A percentile compares a stretch with the other conserved stretches of the same genome.
phyloP scores from a whole-genome alignment of 2,797 vertebrate species.

The Aulostomus chinensis region DNA sequence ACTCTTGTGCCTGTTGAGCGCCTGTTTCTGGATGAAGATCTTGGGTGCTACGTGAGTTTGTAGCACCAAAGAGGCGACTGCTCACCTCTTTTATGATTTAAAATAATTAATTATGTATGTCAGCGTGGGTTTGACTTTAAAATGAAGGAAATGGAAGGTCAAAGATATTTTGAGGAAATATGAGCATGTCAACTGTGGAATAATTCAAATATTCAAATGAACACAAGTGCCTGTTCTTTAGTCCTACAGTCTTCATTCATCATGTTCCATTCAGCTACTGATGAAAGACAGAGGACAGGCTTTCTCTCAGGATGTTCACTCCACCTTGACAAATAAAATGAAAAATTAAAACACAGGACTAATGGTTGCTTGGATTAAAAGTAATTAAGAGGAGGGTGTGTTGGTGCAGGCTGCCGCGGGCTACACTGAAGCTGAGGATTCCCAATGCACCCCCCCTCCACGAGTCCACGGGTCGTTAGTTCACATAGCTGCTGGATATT shows the following conservation, averaged over 20 bases:
- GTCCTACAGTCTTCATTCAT: conserved; percentile 29
- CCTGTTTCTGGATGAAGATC: too few relatives aligned
- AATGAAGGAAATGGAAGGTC: conserved; percentile 34
- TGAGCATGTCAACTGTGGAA: conserved; percentile 9
- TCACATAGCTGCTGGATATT: too few relatives aligned
- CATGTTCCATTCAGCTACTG: too few relatives aligned
- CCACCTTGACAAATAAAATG: conserved; percentile 21
- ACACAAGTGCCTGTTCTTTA: neutral
- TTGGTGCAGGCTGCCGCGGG: conserved; percentile 29
- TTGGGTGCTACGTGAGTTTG: too few relatives aligned
- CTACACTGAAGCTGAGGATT: too few relatives aligned
- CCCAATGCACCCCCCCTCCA: too few relatives aligned
- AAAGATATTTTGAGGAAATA: conserved; percentile 19
- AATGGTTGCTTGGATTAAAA: conserved; percentile 53
- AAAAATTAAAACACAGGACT: too few relatives aligned
- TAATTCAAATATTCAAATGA: conserved; percentile 48
- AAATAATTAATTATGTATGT: conserved; percentile 37
- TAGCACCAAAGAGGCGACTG: conserved; percentile 5
- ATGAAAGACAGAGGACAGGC: conserved; percentile 24
- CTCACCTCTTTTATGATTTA: conserved; percentile 29
- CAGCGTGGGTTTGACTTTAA: conserved; percentile 35
- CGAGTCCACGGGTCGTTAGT: too few relatives aligned
- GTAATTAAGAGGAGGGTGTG: conserved; percentile 48
- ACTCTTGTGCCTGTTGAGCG: too few relatives aligned
- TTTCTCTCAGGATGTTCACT: conserved; percentile 30